Base-by-base conservation (phyloP, 2,797 vertebrate genomes). In the Arctocebus calabarensis region DNA sequence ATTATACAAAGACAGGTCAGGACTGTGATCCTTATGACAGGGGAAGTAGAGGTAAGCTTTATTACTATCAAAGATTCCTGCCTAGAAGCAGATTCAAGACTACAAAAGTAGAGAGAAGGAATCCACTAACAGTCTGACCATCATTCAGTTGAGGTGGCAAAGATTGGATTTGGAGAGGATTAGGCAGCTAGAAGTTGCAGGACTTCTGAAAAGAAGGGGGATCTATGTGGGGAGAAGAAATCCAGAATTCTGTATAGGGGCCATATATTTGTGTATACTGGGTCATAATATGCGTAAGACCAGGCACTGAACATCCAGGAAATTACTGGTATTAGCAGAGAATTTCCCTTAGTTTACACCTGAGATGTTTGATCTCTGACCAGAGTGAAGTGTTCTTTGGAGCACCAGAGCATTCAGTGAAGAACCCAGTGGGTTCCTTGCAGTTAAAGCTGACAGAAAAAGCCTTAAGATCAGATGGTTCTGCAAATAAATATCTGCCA, bases 361-460 rank as follows among this genome's bases (percentile, higher is more conserved):
- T 20, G 52, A 93, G 55, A 32, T n/a, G 3, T 77, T 71, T 95
- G 70, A 77, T 77, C 19, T 75, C 34, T 82, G 52, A 91, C 27
- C n/a, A 91, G 77, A 70, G 52, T 37, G 43, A 71, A 96, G n/a
- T n/a, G 59, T 88, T 84, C 45, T 87, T 94, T 84, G 45, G 32
- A 48, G 7, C 45, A 59, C 78, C 16, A 64, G 25, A 37, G 7
- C 13, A 37, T 77, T 78, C 43, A 75, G 8, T 88, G 84, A 45
- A 84, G 78, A 88, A 37, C 32, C 25, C 5, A 73, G 10, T 57
- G 45, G 34, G 6, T 91, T 88, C 22, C 34, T 73, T 73, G 45
- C 45, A 83, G 8, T 64, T 64, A 78, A 87, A 94, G 45, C 55
- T 74, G 29, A 78, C 43, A 86, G 71, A 73, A 84, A 78, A 88